Percentiles rank a stretch among this genome's conserved stretches.
Conservation (phyloP, 2,888 invertebrate species). For the Rhagophthalmus giganteus region DNA sequence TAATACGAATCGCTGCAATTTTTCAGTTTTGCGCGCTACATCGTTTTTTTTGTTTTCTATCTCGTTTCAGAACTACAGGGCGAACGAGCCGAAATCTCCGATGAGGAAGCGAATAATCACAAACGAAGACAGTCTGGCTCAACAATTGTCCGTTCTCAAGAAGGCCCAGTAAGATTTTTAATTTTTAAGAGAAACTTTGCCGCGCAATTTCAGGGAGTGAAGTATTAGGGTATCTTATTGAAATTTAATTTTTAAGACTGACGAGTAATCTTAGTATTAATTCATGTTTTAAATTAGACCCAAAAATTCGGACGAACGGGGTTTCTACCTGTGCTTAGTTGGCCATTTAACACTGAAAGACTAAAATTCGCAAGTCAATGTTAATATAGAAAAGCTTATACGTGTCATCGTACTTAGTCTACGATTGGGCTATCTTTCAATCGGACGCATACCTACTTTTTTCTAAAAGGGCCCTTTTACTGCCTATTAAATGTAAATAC, state of each 20-base stretch:
- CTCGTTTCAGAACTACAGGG: constrained; percentile 48
- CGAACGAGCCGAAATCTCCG: constrained; percentile 49
- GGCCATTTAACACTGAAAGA: constrained; percentile 13
- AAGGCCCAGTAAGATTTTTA: constrained; percentile 60
- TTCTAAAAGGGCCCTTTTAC: constrained; percentile 1
- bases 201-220: too few relatives aligned
- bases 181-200: constrained; percentile 1
- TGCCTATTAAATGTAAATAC: constrained; percentile 26
- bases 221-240: constrained; percentile 20
- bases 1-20: not conserved
- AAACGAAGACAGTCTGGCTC: constrained; percentile 65
- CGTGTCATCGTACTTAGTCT: not conserved
- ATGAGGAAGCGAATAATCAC: constrained; percentile 68
- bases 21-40: not conserved
- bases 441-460: not conserved
- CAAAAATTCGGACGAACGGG: constrained; percentile 30
- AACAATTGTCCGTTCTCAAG: constrained; percentile 67
- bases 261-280: constrained; percentile 35
- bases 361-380: constrained; percentile 17
- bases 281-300: constrained; percentile 19
- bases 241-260: constrained; percentile 37
- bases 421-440: too few relatives aligned
- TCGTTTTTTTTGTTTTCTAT: constrained; percentile 20
- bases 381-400: constrained; percentile 15
- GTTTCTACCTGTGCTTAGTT: constrained; percentile 16